phyloP scores from a whole-genome alignment of 2,888 invertebrate genomes.

The Oxystoma pomonae region DNA sequence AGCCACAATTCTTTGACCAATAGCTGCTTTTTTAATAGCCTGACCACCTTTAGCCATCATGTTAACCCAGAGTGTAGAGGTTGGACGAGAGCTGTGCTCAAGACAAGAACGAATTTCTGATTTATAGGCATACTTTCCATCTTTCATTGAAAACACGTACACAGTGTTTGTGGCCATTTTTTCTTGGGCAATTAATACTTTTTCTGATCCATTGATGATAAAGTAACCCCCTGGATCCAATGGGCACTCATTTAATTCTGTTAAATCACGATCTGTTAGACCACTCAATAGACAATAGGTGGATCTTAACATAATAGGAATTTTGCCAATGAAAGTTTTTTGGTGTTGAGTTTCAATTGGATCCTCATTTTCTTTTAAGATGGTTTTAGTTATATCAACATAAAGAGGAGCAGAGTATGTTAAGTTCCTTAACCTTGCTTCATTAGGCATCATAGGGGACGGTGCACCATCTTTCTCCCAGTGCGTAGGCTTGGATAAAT shows the following conservation, averaged over 20 bases:
- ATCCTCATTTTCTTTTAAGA: conserved; percentile 86
- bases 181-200: conserved; percentile 94
- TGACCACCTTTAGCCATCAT: conserved; percentile 99
- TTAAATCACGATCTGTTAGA: conserved; percentile 96
- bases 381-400: conserved; percentile 97
- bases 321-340: conserved; percentile 80
- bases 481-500: conserved; percentile 98
- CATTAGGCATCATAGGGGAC: conserved; percentile 99
- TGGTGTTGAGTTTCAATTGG: conserved; percentile 80
- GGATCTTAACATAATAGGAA: conserved; percentile 98
- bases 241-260: conserved; percentile 98
- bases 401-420: conserved; percentile 98
- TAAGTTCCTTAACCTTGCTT: conserved; percentile 92
- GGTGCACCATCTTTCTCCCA: conserved; percentile 99
- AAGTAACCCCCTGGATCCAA: conserved; percentile 99
- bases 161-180: conserved; percentile 99
- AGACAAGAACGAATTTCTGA: conserved; percentile 95
- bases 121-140: conserved; percentile 98
- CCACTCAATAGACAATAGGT: conserved; percentile 94
- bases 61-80: conserved; percentile 98
- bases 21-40: conserved; percentile 97
- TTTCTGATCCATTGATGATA: conserved; percentile 98
- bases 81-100: conserved; percentile 91
- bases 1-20: conserved; percentile 97
- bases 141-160: conserved; percentile 99